Evolutionary conservation across 2,797 vertebrate species (phyloP), one percentile per base, ranked within the genome.

Genomic region (Poecilia gillii): DNA sequence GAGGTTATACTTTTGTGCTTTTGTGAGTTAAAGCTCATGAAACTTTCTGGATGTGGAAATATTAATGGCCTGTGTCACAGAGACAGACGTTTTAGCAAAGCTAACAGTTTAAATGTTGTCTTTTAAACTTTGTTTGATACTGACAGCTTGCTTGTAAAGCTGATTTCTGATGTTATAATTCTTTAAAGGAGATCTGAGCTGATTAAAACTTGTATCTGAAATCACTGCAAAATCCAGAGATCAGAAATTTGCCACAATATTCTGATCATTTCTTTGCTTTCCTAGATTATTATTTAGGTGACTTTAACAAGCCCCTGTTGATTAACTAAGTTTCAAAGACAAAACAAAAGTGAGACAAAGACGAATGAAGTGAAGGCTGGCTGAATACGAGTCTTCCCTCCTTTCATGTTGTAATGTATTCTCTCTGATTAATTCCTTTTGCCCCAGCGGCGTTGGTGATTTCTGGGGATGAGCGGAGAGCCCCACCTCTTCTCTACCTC

Each of bases 401-500:
- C 94, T 95, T 95, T 95, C 92, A 95, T 94, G 90, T 94, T 81
- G 71, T 95, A 93, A 95, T 95, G 89, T 94, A 95, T 95, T 95
- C 93, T 71, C 76, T 93, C 89, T 92, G 91, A 93, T 95, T 95
- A 95, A 95, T 94, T 93, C 91, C 84, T 89, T 85, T 85, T 87
- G 85, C 90, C 92, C 89, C 90, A 89, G 91, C 85, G 92, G 92
- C 91, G 93, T 85, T 81, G 88, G 86, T 46, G 85, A 93, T 94
- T 90, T 86, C 89, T 87, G 80, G 82, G 81, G 90, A 91, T 90
- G 89, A 81, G 78, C 77, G 25, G 9, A 3, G 47, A 14, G 62
- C 81, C 75, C 85, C 84, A 76, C 87, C 85, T 89, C 72, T 62
- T 41, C 87, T 74, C 82, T 81, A 80, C 77, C 85, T 76, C 77